Evolutionary conservation across 2,888 invertebrate genomes (phyloP), one percentile per base, ranked within the genome.

Genomic region (Germaria angustata): DNA sequence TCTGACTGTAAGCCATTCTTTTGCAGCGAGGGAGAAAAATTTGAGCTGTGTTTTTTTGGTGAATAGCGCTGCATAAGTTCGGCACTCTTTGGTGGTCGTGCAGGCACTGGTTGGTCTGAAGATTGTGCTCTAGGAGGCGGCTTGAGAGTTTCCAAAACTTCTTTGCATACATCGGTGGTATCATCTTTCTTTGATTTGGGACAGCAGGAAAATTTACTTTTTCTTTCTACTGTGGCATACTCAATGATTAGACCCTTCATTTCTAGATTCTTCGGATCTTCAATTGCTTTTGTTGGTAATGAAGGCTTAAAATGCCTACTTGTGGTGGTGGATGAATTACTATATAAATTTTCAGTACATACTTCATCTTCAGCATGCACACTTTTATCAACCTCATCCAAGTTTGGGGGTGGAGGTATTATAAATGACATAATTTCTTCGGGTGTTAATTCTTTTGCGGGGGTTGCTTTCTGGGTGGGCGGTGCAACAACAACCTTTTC

Each of bases 351-450:
- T 71, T 91, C 90, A 4, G 85, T 81, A 53, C 86, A 86, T n/a
- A 80, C 77, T 9, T 78, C 5, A 24, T 83, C 78, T 3, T 57
- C 32, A 11, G 59, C 78, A 5, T 55, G 63, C n/a, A 36, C 15
- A 7, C 8, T 34, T 2, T 39, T 68, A 32, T 87, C 86, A 22
- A 80, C 28, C 32, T 92, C 91, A 80, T 93, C 93, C 2, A 93
- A 92, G 63, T 92, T 92, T 0, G 95, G 95, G 0, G 96, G 96
- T 4, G 95, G 95, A 22, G 96, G 96, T 88, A 96, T 96, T 82
- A 96, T 96, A 86, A 94, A 96, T 0, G 96, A 95, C 92, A 95
- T 94, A 57, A 96, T 95, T 92, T 96, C 95, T 90, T 96, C 96
- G 0, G 95, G 95, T 0, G 95, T 96, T 57, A 96, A 91, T 89